Base-by-base conservation (phyloP, 2,113 vertebrate species). In the Emydura subglobosa region DNA sequence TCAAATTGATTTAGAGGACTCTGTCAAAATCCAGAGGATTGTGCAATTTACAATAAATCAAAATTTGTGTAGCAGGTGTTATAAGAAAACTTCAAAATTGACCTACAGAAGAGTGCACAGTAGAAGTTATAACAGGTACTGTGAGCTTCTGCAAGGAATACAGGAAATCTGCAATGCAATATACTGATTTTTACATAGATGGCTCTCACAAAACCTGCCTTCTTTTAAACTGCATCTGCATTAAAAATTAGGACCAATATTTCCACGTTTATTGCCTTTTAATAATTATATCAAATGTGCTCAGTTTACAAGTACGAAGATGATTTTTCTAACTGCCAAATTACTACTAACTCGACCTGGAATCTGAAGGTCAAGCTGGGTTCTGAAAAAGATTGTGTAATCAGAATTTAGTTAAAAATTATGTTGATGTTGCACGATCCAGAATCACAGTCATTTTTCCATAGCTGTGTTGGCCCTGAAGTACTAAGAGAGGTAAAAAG, bases 91-190 rank as follows among this genome's bases (percentile, higher is more conserved):
- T 74, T 50, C 6, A 54, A 93, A 74, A 72, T 53, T 55, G 12
- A 86, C 53, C 80, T 44, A 47, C 47, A 76, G 24, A 27, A 14
- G 7, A 78, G 22, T 14, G 24, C 24, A 44, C 74, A 44, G 24
- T 78, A 47, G 24, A 47, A 47, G 11, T 25, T 27, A 44, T 10
- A 83, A 4, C 10, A 94, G 21, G 31, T 81, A 94, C 4, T 49
- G 16, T 34, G 51, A 61, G 68, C 3, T 91, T 80, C 68, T 90
- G 17, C 49, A 94, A 94, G 25, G 90, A 92, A 88, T 79, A 83
- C 1, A 2, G 16, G 34, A 76, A 76, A 44, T 44, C 42, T 51
- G 65, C 17, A 85, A 27, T 51, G 65, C 17, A 87, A 14, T 61
- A 85, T 19, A 76, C 5, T 74, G 11, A 3, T 44, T 95, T n/a